Conservation (phyloP, 2,113 vertebrate species). For the Peucedramus taeniatus region DNA sequence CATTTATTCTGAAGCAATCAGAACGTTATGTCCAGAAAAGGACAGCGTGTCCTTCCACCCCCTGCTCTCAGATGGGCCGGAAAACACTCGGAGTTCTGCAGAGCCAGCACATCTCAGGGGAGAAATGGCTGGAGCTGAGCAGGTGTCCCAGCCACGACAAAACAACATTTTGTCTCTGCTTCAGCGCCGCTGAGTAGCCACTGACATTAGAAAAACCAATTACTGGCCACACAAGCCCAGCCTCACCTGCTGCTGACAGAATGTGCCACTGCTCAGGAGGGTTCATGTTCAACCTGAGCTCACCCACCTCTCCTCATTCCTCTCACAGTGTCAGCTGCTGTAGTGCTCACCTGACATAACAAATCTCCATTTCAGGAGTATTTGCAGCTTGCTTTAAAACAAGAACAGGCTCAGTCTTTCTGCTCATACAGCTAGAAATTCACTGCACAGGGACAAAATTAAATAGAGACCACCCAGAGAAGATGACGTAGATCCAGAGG, state of each 20-base stretch:
- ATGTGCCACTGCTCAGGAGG: background rate
- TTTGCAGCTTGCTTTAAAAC: background rate
- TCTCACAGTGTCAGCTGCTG: background rate
- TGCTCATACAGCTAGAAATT: background rate
- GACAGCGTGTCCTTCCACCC: background rate
- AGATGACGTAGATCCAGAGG: background rate
- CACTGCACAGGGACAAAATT: background rate
- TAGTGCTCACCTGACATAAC: background rate
- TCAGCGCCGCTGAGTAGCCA: background rate
- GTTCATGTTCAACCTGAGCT: background rate
- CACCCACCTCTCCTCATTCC: background rate
- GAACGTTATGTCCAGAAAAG: background rate
- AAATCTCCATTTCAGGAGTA: background rate
- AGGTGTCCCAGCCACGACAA: background rate
- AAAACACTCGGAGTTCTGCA: conserved; percentile 2
- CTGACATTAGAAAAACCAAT: background rate
- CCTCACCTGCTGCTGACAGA: background rate
- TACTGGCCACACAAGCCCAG: background rate
- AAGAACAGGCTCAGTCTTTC: background rate
- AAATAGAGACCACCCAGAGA: background rate
- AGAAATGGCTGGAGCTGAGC: background rate
- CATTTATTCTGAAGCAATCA: background rate
- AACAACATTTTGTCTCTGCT: background rate
- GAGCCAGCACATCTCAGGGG: conserved; percentile 16
- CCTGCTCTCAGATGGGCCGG: background rate